A percentile compares a stretch with the other conserved stretches of the same genome.
These are phyloP conservation scores for Penaeus chinensis DNA, from an alignment of 1,140 invertebrate species.

Conservation along the genomic window DNA sequence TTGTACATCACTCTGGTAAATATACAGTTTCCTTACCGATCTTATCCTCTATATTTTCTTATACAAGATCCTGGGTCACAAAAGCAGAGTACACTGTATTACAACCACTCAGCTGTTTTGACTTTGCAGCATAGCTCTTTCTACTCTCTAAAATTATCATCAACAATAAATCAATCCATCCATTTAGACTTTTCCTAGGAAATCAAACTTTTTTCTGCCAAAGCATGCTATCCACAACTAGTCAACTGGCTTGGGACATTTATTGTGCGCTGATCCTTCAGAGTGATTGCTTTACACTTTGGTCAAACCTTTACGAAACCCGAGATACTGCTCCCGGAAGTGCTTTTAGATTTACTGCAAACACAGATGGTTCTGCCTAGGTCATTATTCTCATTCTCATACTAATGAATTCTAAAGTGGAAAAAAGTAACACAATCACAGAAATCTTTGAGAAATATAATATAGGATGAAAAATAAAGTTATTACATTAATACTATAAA, in stretches of 20 bases:
- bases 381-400: slow-evolving; percentile 32
- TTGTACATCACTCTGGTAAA: neutral
- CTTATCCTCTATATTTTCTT: neutral
- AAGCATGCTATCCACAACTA: slow-evolving; percentile 39
- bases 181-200: slow-evolving; percentile 8
- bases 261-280: slow-evolving; percentile 37
- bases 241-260: slow-evolving; percentile 21
- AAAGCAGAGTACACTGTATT: slow-evolving; percentile 1
- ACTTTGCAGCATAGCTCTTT: slow-evolving; percentile 37
- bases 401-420: slow-evolving; percentile 27
- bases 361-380: slow-evolving; percentile 33
- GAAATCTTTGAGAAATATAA: slow-evolving; percentile 32
- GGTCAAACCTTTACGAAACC: slow-evolving; percentile 27
- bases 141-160: slow-evolving; percentile 14
- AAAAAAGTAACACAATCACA: slow-evolving; percentile 36
- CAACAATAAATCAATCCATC: slow-evolving; percentile 27
- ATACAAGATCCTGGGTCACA: slow-evolving; percentile 5
- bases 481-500: neutral
- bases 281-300: slow-evolving; percentile 21
- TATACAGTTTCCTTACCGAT: neutral
- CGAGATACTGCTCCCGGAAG: slow-evolving; percentile 10
- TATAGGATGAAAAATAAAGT: neutral
- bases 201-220: slow-evolving; percentile 3
- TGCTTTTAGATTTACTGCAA: slow-evolving; percentile 13
- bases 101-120: too few species aligned